Evolutionary conservation across 2,113 vertebrate species (phyloP).

Genomic region (Pachyramphus minor): DNA sequence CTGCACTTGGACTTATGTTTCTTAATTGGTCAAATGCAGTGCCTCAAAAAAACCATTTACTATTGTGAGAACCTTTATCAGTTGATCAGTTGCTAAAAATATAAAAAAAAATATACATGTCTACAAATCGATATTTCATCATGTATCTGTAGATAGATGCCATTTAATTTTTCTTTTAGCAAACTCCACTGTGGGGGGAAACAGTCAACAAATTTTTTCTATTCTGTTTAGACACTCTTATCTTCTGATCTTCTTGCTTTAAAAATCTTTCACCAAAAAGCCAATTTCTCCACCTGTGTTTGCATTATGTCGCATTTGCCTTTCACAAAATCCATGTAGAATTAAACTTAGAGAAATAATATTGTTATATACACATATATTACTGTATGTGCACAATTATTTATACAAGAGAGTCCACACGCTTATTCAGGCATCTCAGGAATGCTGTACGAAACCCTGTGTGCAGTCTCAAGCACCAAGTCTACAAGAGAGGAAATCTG

Average conservation of each 20-base stretch:
- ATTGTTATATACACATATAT: neutral
- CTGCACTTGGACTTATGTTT: neutral
- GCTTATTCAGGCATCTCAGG: conserved; percentile 39
- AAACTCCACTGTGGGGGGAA: neutral
- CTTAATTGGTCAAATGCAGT: neutral
- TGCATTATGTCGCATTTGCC: neutral
- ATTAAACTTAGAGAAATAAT: neutral
- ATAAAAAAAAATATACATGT: neutral
- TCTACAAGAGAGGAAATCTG: conserved; percentile 47
- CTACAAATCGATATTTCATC: neutral
- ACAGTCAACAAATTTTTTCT: neutral
- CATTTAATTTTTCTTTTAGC: neutral
- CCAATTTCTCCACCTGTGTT: conserved; percentile 46
- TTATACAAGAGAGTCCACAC: conserved; percentile 1
- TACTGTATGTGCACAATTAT: neutral
- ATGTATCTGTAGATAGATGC: neutral
- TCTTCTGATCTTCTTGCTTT: neutral
- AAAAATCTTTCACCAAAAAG: conserved; percentile 65
- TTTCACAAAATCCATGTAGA: neutral
- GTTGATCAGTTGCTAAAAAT: neutral
- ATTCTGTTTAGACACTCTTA: neutral
- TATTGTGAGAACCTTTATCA: neutral
- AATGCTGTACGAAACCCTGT: conserved; percentile 32
- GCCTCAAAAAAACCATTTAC: neutral
- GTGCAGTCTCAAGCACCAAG: conserved; percentile 11